phyloP scores from a whole-genome alignment of 2,888 invertebrate species.

The Cheiracanthium punctorium region DNA sequence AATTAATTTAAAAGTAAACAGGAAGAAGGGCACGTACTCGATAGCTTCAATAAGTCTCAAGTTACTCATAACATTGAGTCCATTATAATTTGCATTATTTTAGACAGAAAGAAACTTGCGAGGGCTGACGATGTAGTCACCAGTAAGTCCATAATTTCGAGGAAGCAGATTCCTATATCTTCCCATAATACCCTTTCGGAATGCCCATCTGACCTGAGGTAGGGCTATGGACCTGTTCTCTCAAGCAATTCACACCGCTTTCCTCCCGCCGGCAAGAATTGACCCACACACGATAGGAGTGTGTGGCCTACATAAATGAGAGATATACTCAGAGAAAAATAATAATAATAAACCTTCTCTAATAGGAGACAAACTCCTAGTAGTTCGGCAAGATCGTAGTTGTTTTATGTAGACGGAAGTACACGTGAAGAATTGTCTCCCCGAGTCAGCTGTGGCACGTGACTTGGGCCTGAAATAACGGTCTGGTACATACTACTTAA shows the following conservation, averaged over 20 bases:
- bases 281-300: not conserved
- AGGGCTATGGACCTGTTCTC: not conserved
- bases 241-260: not conserved
- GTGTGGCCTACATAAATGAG: not conserved
- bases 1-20: too few relatives aligned
- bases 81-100: too few relatives aligned
- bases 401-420: not conserved
- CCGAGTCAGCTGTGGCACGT: too few relatives aligned
- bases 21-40: too few relatives aligned
- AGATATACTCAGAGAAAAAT: not conserved
- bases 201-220: not conserved
- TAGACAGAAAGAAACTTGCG: too few relatives aligned
- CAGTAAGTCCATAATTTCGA: not conserved
- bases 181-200: not conserved
- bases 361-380: not conserved
- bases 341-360: not conserved
- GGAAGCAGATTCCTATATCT: not conserved
- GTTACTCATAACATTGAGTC: too few relatives aligned
- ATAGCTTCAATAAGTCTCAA: too few relatives aligned
- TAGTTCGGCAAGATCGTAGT: not conserved
- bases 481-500: too few relatives aligned
- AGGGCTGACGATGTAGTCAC: too few relatives aligned
- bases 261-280: not conserved
- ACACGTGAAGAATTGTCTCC: too few relatives aligned
- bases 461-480: too few relatives aligned